phyloP scores from a whole-genome alignment of 2,797 vertebrate genomes.

The Acrossocheilus fasciatus region DNA sequence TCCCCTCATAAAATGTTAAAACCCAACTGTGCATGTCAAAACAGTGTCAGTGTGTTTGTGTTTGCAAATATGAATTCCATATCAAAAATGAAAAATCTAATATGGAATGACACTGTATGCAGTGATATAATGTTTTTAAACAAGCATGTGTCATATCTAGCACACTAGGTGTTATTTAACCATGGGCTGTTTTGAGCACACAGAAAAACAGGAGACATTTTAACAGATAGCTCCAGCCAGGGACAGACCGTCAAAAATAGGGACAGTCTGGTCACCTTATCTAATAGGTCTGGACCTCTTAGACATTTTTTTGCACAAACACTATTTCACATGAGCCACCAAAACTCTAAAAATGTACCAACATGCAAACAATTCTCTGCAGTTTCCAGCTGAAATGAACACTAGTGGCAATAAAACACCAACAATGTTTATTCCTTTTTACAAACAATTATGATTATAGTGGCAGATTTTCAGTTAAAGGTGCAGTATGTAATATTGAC shows the following conservation, averaged over 20 bases:
- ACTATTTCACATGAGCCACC: neutral
- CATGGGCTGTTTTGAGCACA: neutral
- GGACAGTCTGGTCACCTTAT: neutral
- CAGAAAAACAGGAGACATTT: neutral
- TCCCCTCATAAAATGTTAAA: neutral
- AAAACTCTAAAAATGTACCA: too few species aligned
- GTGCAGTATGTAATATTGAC: neutral
- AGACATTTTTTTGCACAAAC: neutral
- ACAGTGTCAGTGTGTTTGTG: too few species aligned
- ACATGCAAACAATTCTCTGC: too few species aligned
- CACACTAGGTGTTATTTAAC: neutral
- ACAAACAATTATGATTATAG: neutral
- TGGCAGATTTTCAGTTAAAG: neutral
- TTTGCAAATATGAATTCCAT: neutral
- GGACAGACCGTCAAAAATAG: neutral
- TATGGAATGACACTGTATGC: neutral
- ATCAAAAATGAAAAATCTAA: neutral
- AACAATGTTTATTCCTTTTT: neutral
- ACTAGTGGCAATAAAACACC: neutral
- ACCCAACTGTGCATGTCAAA: neutral
- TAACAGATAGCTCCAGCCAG: neutral
- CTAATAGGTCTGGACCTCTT: neutral
- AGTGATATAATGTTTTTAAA: neutral
- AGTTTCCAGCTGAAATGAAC: neutral
- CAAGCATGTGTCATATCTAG: neutral